Base-by-base conservation (phyloP, 2,888 invertebrate species). In the Diarsia dahlii region DNA sequence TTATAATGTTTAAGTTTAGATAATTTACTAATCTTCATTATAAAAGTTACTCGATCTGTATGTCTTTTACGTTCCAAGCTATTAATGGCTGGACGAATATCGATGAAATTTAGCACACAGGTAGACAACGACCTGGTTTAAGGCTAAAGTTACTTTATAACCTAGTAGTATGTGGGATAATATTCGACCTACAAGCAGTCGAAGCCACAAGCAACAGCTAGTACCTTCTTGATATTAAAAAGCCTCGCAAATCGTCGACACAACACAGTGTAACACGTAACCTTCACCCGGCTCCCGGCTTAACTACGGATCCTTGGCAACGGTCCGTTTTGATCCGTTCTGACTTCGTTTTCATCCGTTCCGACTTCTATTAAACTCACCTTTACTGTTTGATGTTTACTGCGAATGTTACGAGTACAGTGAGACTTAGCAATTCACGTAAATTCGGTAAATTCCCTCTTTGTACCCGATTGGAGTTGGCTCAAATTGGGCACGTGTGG, bases 381-480 rank as follows among this genome's bases (percentile, higher is more conserved):
- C 66, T 50, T 45, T 28, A 68, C 75, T 70, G 70, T 82, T 81
- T 84, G 85, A 81, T 71, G 82, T 81, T 71, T 76, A 66, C 67
- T 39, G 65, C 76, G 54, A 85, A 65, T 70, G 52, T 45, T 45
- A 60, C 45, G 48, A 23, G n/a, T 46, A 52, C 63, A 71, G 23
- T 48, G 48, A 46, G 74, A 80, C 56, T 79, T 78, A 78, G 71
- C 80, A 77, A 67, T 78, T 76, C 64, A 70, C 65, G 73, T 72
- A 60, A 72, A 87, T 69, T 71, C 65, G 12, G n/a, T 39, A 69
- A 81, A 71, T 60, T 84, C 74, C 34, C 54, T 67, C 60, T 82
- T 77, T 71, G 71, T 71, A 48, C 56, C 62, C 39, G 52, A 60
- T 18, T 10, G 48, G 58, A 81, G 66, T 63, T 69, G 52, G 56